These are phyloP conservation scores for Drosophila lowei DNA, from an alignment of 1,140 invertebrate species.

Conservation along the genomic window DNA sequence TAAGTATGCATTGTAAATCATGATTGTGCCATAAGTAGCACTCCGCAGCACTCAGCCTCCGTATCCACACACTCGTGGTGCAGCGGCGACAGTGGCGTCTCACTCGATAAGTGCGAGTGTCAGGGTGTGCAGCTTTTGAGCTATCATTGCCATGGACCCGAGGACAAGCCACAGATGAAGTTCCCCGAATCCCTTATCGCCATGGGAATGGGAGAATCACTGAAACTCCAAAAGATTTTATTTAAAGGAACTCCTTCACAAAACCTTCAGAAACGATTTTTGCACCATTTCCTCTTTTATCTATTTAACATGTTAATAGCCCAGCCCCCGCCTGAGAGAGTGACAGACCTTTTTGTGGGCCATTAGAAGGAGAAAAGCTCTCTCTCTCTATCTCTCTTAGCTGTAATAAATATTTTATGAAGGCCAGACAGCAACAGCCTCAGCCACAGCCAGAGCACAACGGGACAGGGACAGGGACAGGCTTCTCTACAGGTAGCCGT, in stretches of 20 bases:
- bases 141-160: constrained; percentile 15
- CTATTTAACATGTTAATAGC: constrained; percentile 54
- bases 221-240: too few species aligned
- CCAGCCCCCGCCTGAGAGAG: constrained; percentile 7
- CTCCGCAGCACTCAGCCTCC: constrained; percentile 4
- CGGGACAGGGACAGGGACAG: constrained; percentile 11
- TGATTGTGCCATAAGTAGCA: constrained; percentile 71
- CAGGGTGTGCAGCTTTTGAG: constrained; percentile 3
- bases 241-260: background rate
- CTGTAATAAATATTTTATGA: constrained; percentile 66
- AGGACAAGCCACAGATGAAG: constrained; percentile 1
- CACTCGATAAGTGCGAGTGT: constrained; percentile 24
- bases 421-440: constrained; percentile 39
- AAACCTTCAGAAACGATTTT: constrained; percentile 17
- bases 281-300: constrained; percentile 32
- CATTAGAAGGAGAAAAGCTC: too few species aligned
- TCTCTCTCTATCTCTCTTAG: background rate
- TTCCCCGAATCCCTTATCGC: background rate
- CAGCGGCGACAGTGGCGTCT: constrained; percentile 23
- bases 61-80: background rate
- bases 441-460: constrained; percentile 21
- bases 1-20: constrained; percentile 76
- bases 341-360: too few species aligned
- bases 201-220: too few species aligned
- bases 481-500: constrained; percentile 48